Evolutionary conservation across 2,888 invertebrate genomes (phyloP).

Genomic region (Aleiodes alternator): DNA sequence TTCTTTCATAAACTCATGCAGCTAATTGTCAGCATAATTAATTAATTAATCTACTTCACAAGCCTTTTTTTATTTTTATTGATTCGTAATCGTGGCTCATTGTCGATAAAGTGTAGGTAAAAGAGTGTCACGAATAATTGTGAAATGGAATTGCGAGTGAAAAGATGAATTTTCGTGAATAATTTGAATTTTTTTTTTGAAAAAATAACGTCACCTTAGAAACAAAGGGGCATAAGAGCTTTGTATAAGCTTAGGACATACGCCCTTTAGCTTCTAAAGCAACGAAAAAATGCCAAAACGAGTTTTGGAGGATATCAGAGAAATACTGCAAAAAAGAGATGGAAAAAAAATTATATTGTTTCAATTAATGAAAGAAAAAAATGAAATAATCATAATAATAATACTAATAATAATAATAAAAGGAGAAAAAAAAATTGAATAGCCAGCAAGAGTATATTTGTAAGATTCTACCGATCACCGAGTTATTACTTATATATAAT

Average conservation of each 20-base stretch:
- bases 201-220: background rate
- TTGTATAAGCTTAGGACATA: too few relatives aligned
- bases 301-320: constrained; percentile 35
- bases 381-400: constrained; percentile 23
- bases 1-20: background rate
- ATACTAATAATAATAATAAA: constrained; percentile 32
- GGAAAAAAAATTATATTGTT: constrained; percentile 22
- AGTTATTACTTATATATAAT: constrained; percentile 60
- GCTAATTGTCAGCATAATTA: background rate
- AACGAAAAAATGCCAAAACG: constrained; percentile 16
- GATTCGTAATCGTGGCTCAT: constrained; percentile 6
- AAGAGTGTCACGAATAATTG: background rate
- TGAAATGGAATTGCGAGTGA: constrained; percentile 12
- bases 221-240: too few relatives aligned
- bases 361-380: constrained; percentile 28
- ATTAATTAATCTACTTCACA: background rate
- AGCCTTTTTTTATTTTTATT: constrained; percentile 12
- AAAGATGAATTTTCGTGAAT: background rate
- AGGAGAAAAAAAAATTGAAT: constrained; percentile 41
- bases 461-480: constrained; percentile 59
- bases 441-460: constrained; percentile 56
- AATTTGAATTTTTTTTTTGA: too few relatives aligned
- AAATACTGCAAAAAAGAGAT: background rate
- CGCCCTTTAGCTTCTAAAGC: too few relatives aligned
- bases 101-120: constrained; percentile 34